A percentile compares a stretch with the other conserved stretches of the same genome.
These are phyloP conservation scores for Gastrophryne carolinensis DNA, from an alignment of 2,797 vertebrate species.

Conservation along the genomic window DNA sequence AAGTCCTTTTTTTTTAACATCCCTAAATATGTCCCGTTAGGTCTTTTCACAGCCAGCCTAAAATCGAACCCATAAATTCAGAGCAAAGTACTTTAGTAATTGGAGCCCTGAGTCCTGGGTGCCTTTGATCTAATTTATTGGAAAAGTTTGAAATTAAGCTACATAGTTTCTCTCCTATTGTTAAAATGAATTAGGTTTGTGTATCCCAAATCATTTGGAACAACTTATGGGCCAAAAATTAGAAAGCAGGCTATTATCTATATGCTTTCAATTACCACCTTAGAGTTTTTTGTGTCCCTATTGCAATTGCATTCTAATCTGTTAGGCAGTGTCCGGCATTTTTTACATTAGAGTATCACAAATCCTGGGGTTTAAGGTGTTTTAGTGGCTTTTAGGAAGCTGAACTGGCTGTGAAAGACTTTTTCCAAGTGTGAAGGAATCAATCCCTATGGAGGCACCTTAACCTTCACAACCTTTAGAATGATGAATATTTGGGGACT, in stretches of 20 bases:
- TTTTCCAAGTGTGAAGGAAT: slow-evolving; percentile 19
- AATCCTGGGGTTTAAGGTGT: slow-evolving; percentile 22
- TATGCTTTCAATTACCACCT: slow-evolving; percentile 34
- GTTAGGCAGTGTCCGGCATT: slow-evolving; percentile 12
- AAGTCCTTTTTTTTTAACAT: slow-evolving; percentile 33
- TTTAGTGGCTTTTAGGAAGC: background rate
- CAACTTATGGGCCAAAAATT: slow-evolving; percentile 39
- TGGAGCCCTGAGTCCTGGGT: slow-evolving; percentile 39
- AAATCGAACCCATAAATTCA: slow-evolving; percentile 47
- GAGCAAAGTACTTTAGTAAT: slow-evolving; percentile 48
- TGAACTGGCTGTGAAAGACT: background rate
- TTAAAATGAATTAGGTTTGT: slow-evolving; percentile 52
- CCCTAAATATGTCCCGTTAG: slow-evolving; percentile 47
- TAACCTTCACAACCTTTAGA: slow-evolving; percentile 22
- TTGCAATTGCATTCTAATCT: slow-evolving; percentile 9
- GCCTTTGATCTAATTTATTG: slow-evolving; percentile 51
- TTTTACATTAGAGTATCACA: background rate
- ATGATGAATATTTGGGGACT: slow-evolving; percentile 40
- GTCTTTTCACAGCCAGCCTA: slow-evolving; percentile 50
- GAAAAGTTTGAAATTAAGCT: slow-evolving; percentile 51
- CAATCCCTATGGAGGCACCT: slow-evolving; percentile 20
- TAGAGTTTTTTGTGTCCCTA: background rate
- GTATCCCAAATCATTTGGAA: slow-evolving; percentile 50
- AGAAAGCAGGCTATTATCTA: slow-evolving; percentile 30
- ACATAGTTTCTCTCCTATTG: slow-evolving; percentile 51